Base-by-base conservation (phyloP, 92 coral and sea anemone species). In the Phenganax marumi region DNA sequence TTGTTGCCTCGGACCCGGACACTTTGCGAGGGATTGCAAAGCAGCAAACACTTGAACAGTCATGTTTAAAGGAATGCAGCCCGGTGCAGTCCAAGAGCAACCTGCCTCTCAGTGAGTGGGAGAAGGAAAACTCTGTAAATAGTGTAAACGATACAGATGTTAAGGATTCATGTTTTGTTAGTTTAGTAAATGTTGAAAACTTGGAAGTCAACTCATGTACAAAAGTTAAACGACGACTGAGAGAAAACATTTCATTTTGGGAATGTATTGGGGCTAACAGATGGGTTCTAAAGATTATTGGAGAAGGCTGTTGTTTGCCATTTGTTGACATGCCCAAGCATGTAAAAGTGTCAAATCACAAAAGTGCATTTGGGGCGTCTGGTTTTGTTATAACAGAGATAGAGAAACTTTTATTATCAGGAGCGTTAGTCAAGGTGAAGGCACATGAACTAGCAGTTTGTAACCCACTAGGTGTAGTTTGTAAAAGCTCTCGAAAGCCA, bases 11-110 rank as follows among this genome's bases (percentile, higher is more conserved):
- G 63, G 79, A 23, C 79, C 90, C 6, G 90, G 89, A 21, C 90
- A 87, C 57, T 60, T 87, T 50, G 87, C 91, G 80, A 50, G 87
- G n/a, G 93, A 90, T 52, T 90, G 89, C 65, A 75, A 85, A 56
- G 84, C 93, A 58, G 82, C 85, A 64, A 88, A 64, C n/a, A 62
- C 75, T n/a, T 1, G 25, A 33, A 53, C 54, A 33, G 70, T 77
- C 50, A 77, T 10, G 52, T 33, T 69, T 13, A 16, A 56, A 0
- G 53, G 58, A 19, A 55, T 11, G 39, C 77, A 48, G 10, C 56
- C 57, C 4, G 51, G 73, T 16, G 50, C 49, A 8, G 4, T 12
- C 57, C 16, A 14, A 18, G 2, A 33, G 64, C 79, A 52, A 55
- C 52, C 55, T 21, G 60, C 16, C 21, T 48, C 54, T 16, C 79